Evolutionary conservation across 2,888 invertebrate species (phyloP), one percentile per base, ranked within the genome.

Genomic region (Buathra laborator): DNA sequence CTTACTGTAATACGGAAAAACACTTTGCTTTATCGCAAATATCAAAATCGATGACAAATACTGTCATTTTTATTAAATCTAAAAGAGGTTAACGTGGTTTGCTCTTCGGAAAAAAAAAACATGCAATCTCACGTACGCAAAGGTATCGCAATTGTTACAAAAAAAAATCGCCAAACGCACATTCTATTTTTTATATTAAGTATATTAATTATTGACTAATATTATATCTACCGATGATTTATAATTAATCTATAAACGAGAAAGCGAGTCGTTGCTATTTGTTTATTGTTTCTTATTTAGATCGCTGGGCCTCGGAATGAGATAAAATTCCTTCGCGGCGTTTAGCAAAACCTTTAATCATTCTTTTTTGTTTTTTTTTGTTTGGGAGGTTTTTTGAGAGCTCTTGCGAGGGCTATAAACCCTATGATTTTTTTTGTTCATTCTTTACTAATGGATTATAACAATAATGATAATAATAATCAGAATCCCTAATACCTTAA

Each of bases 271-370:
- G 72, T 43, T 37, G 56, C 56, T 72, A n/a, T 44, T 72, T 56
- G 24, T 24, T 56, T 56, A 56, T 56, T 56, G 10, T 56, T 62
- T 74, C 59, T 74, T 59, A 14, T 74, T 70, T 70, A 62, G 14
- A 62, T 64, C 62, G 48, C 64, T 75, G 48, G 19, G 43, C 46
- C 75, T 37, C 62, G 46, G 46, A 74, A 62, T 29, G 32, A 78
- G 10, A 78, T 48, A 81, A 66, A 43, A 16, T 67, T 43, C 44
- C 43, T 82, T 46, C 29, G 16, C 71, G 85, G 66, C 79, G 82
- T 85, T 82, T 82, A 82, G 82, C 82, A 85, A 85, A 79, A 85
- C 70, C 77, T 84, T 81, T 79, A 75, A 79, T 83, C 37, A 64
- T 75, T 56, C 46, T 44, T 56, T 56, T 9, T 56, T 56, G 24